Conservation (phyloP, 2,888 invertebrate genomes). For the Beris chalybata region DNA sequence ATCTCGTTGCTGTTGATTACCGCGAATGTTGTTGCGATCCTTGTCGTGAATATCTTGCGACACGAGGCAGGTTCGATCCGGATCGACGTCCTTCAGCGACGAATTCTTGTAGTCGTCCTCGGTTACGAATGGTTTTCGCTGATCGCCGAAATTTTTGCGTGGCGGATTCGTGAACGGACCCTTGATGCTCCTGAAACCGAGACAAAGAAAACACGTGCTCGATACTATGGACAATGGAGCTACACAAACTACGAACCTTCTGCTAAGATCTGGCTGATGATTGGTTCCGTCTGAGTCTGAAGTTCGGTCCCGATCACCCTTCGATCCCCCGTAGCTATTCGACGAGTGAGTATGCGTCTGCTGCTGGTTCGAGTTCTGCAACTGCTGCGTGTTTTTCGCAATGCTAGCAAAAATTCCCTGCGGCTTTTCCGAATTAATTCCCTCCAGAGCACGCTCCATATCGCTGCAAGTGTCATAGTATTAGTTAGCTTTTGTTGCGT, state of each 20-base stretch:
- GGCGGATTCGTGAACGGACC: slow-evolving; percentile 36
- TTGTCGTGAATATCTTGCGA: slow-evolving; percentile 34
- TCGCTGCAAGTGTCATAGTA: slow-evolving; percentile 25
- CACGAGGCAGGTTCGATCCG: slow-evolving; percentile 32
- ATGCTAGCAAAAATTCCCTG: slow-evolving; percentile 28
- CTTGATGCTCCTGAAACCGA: slow-evolving; percentile 29
- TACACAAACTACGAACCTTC: slow-evolving; percentile 8
- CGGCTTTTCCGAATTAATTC: slow-evolving; percentile 19
- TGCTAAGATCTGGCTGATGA: slow-evolving; percentile 16
- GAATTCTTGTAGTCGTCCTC: slow-evolving; percentile 34
- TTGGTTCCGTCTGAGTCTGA: slow-evolving; percentile 3
- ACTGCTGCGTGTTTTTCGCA: slow-evolving; percentile 13
- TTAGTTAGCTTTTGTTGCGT: background rate
- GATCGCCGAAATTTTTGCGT: slow-evolving; percentile 5
- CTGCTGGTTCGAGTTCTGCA: background rate
- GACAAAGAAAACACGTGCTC: background rate
- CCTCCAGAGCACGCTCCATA: slow-evolving; percentile 33
- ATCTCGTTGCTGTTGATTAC: background rate
- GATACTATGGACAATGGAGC: background rate
- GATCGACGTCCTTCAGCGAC: slow-evolving; percentile 33
- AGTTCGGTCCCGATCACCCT: background rate
- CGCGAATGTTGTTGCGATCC: slow-evolving; percentile 28
- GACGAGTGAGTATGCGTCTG: background rate
- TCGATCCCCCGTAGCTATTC: background rate
- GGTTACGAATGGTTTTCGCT: slow-evolving; percentile 34